Evolutionary conservation across 2,113 vertebrate species (phyloP).

Genomic region (Protobothrops flavoviridis): DNA sequence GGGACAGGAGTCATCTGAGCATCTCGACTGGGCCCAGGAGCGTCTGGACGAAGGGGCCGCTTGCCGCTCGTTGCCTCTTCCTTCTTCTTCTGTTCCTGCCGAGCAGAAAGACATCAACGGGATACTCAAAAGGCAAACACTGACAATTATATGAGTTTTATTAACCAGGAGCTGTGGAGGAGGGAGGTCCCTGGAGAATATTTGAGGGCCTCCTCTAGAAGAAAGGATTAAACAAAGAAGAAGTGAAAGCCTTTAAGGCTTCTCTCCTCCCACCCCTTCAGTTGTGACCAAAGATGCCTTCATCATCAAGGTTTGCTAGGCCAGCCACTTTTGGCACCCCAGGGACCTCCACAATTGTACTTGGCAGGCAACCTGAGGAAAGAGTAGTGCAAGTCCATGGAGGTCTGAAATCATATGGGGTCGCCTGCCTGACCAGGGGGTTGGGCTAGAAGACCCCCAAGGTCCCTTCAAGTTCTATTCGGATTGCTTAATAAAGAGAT

Average conservation of each 20-base stretch:
- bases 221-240: neutral
- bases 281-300: neutral
- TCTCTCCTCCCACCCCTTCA: neutral
- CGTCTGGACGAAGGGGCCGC: constrained; percentile 86
- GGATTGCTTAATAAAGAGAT: neutral
- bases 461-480: no score
- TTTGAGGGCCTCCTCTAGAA: neutral
- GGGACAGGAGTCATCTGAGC: constrained; percentile 78
- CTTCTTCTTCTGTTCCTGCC: constrained; percentile 92
- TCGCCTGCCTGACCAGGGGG: no score
- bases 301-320: neutral
- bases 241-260: neutral
- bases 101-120: neutral
- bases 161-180: neutral
- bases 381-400: neutral
- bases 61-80: constrained; percentile 79
- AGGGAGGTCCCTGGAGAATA: neutral
- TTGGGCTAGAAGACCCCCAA: no score
- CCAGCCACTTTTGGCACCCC: neutral
- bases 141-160: neutral
- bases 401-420: no score
- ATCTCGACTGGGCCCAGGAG: constrained; percentile 88
- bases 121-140: neutral
- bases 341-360: neutral
- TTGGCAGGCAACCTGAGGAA: neutral